Evolutionary conservation across 2,888 invertebrate genomes (phyloP).

Genomic region (Sesia apiformis): DNA sequence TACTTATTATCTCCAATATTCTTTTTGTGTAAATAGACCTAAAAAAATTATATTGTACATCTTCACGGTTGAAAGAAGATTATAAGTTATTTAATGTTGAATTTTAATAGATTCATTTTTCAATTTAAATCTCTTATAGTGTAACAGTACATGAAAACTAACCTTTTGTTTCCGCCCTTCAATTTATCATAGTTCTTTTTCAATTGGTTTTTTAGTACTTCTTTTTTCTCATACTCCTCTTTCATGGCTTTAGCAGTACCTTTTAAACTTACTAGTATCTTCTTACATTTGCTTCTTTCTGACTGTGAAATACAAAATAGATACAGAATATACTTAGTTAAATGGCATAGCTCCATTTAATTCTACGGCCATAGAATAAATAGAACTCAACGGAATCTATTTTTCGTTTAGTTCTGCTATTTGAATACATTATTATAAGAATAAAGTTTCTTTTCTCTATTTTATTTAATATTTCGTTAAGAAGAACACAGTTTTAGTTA

Average conservation of each 20-base stretch:
- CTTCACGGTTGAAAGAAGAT: background rate
- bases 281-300: slow-evolving; percentile 47
- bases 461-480: no score
- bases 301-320: slow-evolving; percentile 24
- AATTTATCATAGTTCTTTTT: slow-evolving; percentile 77
- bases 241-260: slow-evolving; percentile 51
- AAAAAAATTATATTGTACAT: slow-evolving; percentile 13
- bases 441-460: no score
- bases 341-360: no score
- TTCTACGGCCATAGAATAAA: no score
- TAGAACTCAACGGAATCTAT: no score
- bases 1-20: slow-evolving; percentile 95
- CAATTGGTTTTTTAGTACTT: slow-evolving; percentile 75
- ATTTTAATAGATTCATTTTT: background rate
- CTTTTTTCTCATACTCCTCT: slow-evolving; percentile 68
- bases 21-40: slow-evolving; percentile 93
- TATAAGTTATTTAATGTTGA: background rate
- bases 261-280: slow-evolving; percentile 42
- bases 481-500: no score
- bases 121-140: background rate
- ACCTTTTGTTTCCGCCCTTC: slow-evolving; percentile 63
- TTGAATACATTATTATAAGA: no score
- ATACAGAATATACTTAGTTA: no score
- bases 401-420: no score
- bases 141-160: background rate